Evolutionary conservation across 2,113 vertebrate species (phyloP), one percentile per base, ranked within the genome.

Genomic region (Axis porcinus): DNA sequence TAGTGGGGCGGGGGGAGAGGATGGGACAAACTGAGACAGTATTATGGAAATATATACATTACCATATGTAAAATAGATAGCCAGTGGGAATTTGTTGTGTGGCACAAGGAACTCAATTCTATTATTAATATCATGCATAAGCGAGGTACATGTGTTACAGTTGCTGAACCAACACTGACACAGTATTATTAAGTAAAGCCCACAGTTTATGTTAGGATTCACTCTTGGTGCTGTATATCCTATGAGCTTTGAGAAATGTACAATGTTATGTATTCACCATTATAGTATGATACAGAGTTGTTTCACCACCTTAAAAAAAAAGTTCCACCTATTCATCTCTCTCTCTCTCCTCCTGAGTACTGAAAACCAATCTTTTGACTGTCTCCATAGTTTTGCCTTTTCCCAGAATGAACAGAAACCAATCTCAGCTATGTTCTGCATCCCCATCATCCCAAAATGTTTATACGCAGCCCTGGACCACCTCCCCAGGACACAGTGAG

Each of bases 401-500:
- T 74, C 47, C 47, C 27, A 43, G 57, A 89, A 67, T 40, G 16
- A 91, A 60, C 1, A 14, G 5, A 14, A 2, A 12, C 21, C 5
- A 1, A 11, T 47, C 45, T 83, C 30, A 86, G 86, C 78, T 25
- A 9, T 7, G 7, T 60, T 54, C 36, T 76, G 45, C 14, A 47
- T 21, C 17, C 33, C 13, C 23, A n/a, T 58, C 28, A 11, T 45
- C 7, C 23, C 15, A 57, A 23, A 93, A 19, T 54, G 13, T 7
- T 12, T 33, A 52, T 4, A 27, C 0, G 11, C 9, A 40, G 81
- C 3, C 62, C 30, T n/a, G 25, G n/a, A 36, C 50, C 50, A 50
- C 14, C 2, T n/a, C 7, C 19, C 25, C n/a, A 10, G 58, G 74
- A 21, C 3, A 2, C 2, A 45, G 25, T 28, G 3, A n/a, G 36